A percentile compares a stretch with the other conserved stretches of the same genome.
Evolutionary conservation across 2,797 vertebrate genomes (phyloP).

Genomic region (Gadopsis marmoratus): DNA sequence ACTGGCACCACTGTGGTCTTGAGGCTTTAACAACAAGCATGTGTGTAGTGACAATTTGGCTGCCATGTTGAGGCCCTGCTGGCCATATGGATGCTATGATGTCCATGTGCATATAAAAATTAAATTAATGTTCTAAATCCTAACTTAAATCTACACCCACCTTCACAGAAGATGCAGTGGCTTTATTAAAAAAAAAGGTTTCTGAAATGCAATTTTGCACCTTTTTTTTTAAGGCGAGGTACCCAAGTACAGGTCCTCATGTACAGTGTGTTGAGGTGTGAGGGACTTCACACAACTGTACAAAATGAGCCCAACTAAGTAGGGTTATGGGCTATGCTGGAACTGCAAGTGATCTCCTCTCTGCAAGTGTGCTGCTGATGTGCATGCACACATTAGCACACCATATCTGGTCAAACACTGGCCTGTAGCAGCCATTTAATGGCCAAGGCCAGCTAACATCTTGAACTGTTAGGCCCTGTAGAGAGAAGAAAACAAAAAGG

Average conservation of each 20-base stretch:
- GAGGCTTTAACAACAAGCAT: conserved; percentile 1
- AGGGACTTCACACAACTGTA: conserved; percentile 62
- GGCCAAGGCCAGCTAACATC: conserved; percentile 96
- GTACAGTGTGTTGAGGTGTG: conserved; percentile 47
- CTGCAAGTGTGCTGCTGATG: conserved; percentile 63
- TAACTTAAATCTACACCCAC: background rate
- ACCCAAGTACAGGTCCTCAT: conserved; percentile 67
- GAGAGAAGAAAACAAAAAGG: conserved; percentile 93
- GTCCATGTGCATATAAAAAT: background rate
- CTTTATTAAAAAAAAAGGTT: conserved; percentile 3
- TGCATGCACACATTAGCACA: conserved; percentile 76
- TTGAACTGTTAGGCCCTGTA: conserved; percentile 95
- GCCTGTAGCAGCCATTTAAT: conserved; percentile 94
- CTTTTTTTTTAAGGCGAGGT: conserved; percentile 50
- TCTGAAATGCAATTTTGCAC: conserved; percentile 57
- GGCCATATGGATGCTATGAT: background rate
- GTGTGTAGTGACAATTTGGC: background rate
- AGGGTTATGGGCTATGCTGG: conserved; percentile 66
- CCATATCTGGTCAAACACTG: conserved; percentile 88
- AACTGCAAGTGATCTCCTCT: conserved; percentile 73
- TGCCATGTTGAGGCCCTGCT: too few species aligned
- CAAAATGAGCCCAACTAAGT: conserved; percentile 62
- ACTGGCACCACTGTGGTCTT: conserved; percentile 18
- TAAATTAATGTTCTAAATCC: background rate
- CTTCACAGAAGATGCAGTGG: background rate